Conservation (phyloP, 1,140 invertebrate species). For the Caenorhabditis brenneri region DNA sequence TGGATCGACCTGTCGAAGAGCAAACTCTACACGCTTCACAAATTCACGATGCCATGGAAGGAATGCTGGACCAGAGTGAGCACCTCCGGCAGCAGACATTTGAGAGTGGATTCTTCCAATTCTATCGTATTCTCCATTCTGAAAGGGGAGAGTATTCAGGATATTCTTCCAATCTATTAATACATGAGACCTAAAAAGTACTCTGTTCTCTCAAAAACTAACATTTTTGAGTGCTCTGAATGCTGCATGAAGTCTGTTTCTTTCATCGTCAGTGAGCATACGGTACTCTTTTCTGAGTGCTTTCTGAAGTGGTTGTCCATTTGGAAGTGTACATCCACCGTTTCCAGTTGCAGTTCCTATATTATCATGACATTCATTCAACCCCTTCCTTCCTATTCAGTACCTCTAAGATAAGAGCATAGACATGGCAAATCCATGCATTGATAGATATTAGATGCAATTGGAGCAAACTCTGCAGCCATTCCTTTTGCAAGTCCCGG, state of each 20-base stretch:
- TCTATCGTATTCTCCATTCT: constrained; percentile 55
- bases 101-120: constrained; percentile 58
- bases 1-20: constrained; percentile 59
- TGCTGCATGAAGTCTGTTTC: constrained; percentile 66
- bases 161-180: too few relatives aligned
- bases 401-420: constrained; percentile 57
- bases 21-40: constrained; percentile 59
- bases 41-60: constrained; percentile 53
- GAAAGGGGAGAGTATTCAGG: too few relatives aligned
- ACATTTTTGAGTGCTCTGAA: constrained; percentile 66
- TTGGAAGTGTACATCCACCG: constrained; percentile 55
- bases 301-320: constrained; percentile 54
- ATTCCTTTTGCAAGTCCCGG: constrained; percentile 50
- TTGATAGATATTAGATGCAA: constrained; percentile 55
- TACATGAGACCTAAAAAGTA: too few relatives aligned
- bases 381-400: background rate
- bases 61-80: constrained; percentile 60
- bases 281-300: constrained; percentile 70
- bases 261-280: constrained; percentile 66
- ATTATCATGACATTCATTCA: background rate
- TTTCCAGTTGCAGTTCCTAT: constrained; percentile 54
- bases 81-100: constrained; percentile 49
- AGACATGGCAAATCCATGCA: constrained; percentile 58
- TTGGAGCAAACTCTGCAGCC: constrained; percentile 58
- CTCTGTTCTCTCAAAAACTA: too few relatives aligned